Conservation (phyloP, 2,888 invertebrate genomes). For the Coelopa pilipes region DNA sequence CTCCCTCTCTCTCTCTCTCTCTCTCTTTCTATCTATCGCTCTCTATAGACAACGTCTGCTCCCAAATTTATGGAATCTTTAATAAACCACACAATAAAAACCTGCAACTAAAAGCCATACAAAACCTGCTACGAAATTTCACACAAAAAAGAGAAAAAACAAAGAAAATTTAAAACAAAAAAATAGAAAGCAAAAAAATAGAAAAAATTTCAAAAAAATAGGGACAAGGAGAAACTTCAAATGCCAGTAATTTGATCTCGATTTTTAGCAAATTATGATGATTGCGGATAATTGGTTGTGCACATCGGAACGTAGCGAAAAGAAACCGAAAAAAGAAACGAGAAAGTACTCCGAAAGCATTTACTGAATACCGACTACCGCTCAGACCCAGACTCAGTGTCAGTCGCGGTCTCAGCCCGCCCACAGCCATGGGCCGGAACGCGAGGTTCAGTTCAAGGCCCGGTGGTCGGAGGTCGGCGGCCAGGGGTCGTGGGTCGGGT, state of each 20-base stretch:
- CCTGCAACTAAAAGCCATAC: constrained; percentile 17
- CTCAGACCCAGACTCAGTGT: too few species aligned
- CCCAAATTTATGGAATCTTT: too few species aligned
- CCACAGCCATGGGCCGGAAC: constrained; percentile 33
- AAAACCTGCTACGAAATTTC: constrained; percentile 19
- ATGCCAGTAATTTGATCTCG: constrained; percentile 54
- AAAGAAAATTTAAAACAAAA: constrained; percentile 34
- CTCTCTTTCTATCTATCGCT: too few species aligned
- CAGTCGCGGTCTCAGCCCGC: too few species aligned
- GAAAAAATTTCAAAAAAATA: constrained; percentile 1
- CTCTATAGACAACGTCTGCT: too few species aligned
- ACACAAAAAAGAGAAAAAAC: constrained; percentile 26
- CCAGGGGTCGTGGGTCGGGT: too few species aligned
- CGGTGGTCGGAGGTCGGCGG: background rate
- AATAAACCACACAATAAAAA: background rate
- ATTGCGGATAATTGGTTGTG: constrained; percentile 67
- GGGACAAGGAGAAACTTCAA: too few species aligned
- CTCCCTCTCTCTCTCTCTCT: too few species aligned
- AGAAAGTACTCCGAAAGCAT: too few species aligned
- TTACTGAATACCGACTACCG: too few species aligned
- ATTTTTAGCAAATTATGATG: constrained; percentile 66
- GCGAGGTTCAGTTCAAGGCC: constrained; percentile 45
- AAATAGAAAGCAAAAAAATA: constrained; percentile 36
- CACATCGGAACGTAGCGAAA: constrained; percentile 50
- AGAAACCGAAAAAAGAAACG: constrained; percentile 36